A percentile compares a stretch with the other conserved stretches of the same genome.
These are phyloP conservation scores for Blennius ocellaris DNA, from an alignment of 2,113 vertebrate species.

Conservation along the genomic window DNA sequence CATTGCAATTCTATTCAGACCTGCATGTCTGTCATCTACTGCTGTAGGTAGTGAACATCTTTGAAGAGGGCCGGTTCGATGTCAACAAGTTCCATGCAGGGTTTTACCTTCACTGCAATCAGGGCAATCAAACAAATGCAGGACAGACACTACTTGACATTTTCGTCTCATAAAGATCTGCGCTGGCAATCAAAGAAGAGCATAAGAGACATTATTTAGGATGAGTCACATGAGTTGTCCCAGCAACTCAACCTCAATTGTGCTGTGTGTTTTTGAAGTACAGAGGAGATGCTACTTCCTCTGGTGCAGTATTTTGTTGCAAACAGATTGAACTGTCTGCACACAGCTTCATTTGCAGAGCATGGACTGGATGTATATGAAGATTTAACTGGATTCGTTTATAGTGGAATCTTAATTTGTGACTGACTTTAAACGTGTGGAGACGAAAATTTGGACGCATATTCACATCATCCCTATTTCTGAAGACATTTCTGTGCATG, in stretches of 20 bases:
- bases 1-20: not conserved
- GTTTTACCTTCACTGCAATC: constrained; percentile 52
- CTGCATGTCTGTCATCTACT: not conserved
- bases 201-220: constrained; percentile 28
- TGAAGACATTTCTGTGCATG: not conserved
- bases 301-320: constrained; percentile 9
- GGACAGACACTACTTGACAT: constrained; percentile 32
- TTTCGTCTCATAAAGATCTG: constrained; percentile 34
- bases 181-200: constrained; percentile 49
- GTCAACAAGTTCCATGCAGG: not conserved
- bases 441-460: no score
- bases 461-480: no score
- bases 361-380: not conserved
- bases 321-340: not conserved
- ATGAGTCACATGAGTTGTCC: constrained; percentile 19
- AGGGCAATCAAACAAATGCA: constrained; percentile 45
- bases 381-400: constrained; percentile 4
- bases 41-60: not conserved
- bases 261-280: constrained; percentile 13
- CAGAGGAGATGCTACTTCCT: not conserved
- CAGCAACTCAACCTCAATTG: constrained; percentile 38
- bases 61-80: not conserved
- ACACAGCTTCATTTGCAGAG: constrained; percentile 17
- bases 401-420: constrained; percentile 2
- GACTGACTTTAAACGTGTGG: no score